Evolutionary conservation across 53 echinoderm and acorn worm species (phyloP), one percentile per base, ranked within the genome.

Genomic region (Luidia sarsii): DNA sequence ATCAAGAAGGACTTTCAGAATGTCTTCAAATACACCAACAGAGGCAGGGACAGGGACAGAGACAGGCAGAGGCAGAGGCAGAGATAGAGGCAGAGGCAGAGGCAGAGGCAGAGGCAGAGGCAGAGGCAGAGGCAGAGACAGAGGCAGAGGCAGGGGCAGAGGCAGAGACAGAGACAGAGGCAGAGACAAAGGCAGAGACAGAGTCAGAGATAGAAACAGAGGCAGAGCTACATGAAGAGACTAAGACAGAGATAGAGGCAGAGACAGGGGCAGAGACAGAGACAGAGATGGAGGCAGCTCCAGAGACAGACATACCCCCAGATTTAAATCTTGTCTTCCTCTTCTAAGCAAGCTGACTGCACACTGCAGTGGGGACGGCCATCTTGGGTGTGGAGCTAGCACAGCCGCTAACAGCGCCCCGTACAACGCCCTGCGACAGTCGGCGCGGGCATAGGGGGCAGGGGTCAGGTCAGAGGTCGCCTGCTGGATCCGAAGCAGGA

Each of bases 331-430:
- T 37, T 93, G 88, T 79, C 85, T 79, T 19, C 97, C 97, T 27
- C 73, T 72, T 50, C 86, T 80, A 68, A 96, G 91, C 62, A 96
- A 68, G 7, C 61, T 77, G 3, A 86, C 83, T 41, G 86, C 80
- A 37, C 88, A 81, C 30, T 91, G 83, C 20, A 91, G 56, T n/a
- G 93, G 90, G 6, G 91, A 85, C 10, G 93, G 84, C 83, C 93
- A 93, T 67, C 88, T 89, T 55, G 97, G 91, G 64, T 93, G 93
- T 23, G 92, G 89, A 13, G 91, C 93, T 14, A 93, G 68, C 22
- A 91, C 65, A 22, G 67, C 79, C 2, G 93, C 86, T 9, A 90
- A 82, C 10, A 96, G 62, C 23, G 88, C 61, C 45, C 83, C 87
- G 64, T 96, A 96, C 19, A 96, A 83, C 29, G 80, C 73, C 32